Percentiles rank a stretch among this genome's conserved stretches.
Conservation (phyloP, 1,140 invertebrate species). For the Apocrypta bakeri region DNA sequence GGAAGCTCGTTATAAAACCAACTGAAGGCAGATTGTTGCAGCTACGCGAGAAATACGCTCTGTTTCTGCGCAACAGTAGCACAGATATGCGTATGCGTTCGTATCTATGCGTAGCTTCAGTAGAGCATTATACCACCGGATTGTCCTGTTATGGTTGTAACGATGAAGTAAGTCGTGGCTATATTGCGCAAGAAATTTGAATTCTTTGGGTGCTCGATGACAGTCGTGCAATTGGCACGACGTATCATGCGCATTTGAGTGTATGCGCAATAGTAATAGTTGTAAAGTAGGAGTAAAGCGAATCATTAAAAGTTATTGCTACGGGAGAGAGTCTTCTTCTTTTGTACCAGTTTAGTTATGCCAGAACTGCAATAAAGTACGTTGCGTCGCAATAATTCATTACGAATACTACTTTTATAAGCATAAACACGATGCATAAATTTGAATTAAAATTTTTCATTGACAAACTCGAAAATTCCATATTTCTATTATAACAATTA, state of each 20-base stretch:
- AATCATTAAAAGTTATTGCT: not conserved
- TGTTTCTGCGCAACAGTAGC: no score
- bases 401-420: not conserved
- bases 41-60: not conserved
- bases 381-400: not conserved
- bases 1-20: not conserved
- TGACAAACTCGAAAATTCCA: not conserved
- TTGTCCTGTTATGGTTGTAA: not conserved
- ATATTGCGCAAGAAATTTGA: not conserved
- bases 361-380: not conserved
- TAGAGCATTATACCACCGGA: not conserved
- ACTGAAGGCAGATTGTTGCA: not conserved
- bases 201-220: not conserved
- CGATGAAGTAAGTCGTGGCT: no score
- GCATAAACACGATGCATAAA: not conserved
- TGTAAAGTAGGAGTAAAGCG: not conserved
- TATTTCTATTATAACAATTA: not conserved
- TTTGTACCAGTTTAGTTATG: not conserved
- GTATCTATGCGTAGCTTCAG: no score
- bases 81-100: no score
- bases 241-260: no score
- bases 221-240: not conserved
- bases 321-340: not conserved
- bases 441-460: not conserved
- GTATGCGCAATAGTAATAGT: not conserved